Percentiles rank a stretch among this genome's conserved stretches.
Conservation (phyloP, 2,113 vertebrate genomes). For the Phrynosoma blainvillii region DNA sequence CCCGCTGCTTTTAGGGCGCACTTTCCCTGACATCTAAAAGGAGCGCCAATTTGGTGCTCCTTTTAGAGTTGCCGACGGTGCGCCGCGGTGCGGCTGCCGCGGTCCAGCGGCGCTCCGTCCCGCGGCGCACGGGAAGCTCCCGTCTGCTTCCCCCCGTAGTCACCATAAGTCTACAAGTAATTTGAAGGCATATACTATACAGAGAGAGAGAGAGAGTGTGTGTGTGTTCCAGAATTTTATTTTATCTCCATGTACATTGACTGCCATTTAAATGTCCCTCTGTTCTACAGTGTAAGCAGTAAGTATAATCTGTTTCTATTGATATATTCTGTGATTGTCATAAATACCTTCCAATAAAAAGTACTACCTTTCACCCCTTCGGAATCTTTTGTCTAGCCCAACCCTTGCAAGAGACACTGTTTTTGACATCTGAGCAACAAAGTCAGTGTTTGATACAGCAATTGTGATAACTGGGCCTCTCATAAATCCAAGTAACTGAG, state of each 20-base stretch:
- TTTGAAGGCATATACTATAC: too few species aligned
- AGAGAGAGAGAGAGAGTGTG: too few species aligned
- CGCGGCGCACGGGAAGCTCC: too few species aligned
- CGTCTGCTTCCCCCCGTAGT: too few species aligned
- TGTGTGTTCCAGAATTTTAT: not conserved
- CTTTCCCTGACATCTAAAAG: too few species aligned
- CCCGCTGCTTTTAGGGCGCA: too few species aligned
- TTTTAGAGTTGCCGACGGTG: too few species aligned
- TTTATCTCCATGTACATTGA: not conserved
- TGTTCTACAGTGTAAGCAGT: not conserved
- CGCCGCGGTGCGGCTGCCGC: too few species aligned
- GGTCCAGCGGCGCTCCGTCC: too few species aligned
- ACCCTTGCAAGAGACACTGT: not conserved
- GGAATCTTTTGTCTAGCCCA: not conserved
- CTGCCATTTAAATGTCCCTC: not conserved
- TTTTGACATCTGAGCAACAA: not conserved
- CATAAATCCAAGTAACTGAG: not conserved
- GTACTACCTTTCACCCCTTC: not conserved
- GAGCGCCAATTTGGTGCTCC: too few species aligned
- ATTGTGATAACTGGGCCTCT: not conserved
- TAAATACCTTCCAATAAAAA: not conserved
- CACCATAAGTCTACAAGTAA: too few species aligned
- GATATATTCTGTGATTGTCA: not conserved
- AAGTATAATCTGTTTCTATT: not conserved
- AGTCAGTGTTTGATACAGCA: not conserved